Conservation (phyloP, 92 coral and sea anemone species). For the Heliopora coerulea region DNA sequence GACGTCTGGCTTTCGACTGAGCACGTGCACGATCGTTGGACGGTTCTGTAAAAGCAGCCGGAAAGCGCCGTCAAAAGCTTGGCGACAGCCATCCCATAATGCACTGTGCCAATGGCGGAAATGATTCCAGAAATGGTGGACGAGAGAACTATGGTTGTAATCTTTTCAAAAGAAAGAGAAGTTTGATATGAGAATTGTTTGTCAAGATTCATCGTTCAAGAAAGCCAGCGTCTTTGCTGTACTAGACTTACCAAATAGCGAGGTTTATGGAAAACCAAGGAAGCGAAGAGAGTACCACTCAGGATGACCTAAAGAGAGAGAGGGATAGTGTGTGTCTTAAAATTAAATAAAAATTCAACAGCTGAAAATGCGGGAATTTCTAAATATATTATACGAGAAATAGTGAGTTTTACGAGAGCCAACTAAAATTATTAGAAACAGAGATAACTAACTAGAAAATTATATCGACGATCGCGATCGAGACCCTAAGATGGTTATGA, state of each 20-base stretch:
- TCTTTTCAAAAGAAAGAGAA: background rate
- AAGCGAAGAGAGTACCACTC: constrained; percentile 12
- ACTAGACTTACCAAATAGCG: constrained; percentile 30
- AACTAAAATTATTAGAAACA: too few relatives aligned
- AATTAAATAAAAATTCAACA: too few relatives aligned
- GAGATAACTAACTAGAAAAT: too few relatives aligned
- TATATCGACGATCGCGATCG: too few relatives aligned
- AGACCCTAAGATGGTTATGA: too few relatives aligned
- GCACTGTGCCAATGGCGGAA: constrained; percentile 38
- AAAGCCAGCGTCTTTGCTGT: too few relatives aligned
- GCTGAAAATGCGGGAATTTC: too few relatives aligned
- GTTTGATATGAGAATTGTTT: background rate
- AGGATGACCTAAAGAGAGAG: constrained; percentile 3
- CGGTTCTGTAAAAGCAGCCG: constrained; percentile 71
- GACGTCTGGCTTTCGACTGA: constrained; percentile 68
- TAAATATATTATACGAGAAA: too few relatives aligned
- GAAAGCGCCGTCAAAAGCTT: constrained; percentile 24
- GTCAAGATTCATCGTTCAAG: too few relatives aligned
- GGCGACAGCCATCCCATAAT: constrained; percentile 33
- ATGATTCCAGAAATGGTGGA: constrained; percentile 12
- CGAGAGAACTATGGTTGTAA: background rate
- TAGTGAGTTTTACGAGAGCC: too few relatives aligned
- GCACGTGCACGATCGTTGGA: constrained; percentile 79
- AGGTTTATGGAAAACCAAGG: constrained; percentile 3
- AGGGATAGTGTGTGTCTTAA: too few relatives aligned